A percentile compares a stretch with the other conserved stretches of the same genome.
Conservation (phyloP, 2,113 vertebrate species). For the Ceuthmochares aereus region DNA sequence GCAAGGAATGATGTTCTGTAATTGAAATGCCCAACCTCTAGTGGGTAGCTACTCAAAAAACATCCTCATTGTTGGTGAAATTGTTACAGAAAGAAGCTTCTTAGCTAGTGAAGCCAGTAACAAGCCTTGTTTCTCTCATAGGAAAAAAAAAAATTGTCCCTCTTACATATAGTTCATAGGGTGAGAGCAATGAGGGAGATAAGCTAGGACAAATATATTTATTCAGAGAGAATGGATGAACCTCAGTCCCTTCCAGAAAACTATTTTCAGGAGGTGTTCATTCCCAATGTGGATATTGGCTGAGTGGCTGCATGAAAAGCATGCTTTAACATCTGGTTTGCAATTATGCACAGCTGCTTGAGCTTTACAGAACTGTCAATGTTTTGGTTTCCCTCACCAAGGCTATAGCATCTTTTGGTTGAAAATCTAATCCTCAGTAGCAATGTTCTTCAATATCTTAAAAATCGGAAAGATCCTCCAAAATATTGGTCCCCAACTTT, state of each 20-base stretch:
- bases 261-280: background rate
- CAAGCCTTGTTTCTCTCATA: background rate
- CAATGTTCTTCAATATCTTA: background rate
- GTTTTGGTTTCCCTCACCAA: conserved; percentile 6
- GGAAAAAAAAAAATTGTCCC: background rate
- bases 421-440: background rate
- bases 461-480: background rate
- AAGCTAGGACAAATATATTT: conserved; percentile 10
- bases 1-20: conserved; percentile 50
- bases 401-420: background rate
- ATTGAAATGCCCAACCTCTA: conserved; percentile 66
- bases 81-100: background rate
- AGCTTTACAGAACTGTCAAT: background rate
- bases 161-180: background rate
- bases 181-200: background rate
- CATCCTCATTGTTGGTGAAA: background rate
- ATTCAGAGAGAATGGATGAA: background rate
- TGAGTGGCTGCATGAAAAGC: background rate
- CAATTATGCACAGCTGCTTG: background rate
- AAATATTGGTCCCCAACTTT: background rate
- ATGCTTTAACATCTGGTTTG: conserved; percentile 26
- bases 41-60: conserved; percentile 22
- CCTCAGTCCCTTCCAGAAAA: background rate
- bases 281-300: background rate
- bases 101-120: background rate